Conservation (phyloP, 2,888 invertebrate genomes). For the Tortrix viridana region DNA sequence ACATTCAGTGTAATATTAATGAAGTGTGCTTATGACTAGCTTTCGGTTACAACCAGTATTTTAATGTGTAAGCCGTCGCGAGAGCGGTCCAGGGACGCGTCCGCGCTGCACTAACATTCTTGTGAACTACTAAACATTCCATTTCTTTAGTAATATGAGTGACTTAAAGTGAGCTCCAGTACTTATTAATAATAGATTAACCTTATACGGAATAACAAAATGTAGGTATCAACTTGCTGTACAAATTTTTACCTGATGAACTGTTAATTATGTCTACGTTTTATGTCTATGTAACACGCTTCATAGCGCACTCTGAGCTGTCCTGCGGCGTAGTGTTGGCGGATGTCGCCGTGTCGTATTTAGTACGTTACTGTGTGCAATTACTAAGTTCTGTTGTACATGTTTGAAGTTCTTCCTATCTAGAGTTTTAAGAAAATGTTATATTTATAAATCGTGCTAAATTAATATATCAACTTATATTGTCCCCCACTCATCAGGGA, state of each 20-base stretch:
- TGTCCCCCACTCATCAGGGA: conserved; percentile 57
- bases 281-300: conserved; percentile 36
- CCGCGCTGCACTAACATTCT: conserved; percentile 55
- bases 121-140: conserved; percentile 72
- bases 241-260: conserved; percentile 53
- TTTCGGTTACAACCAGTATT: conserved; percentile 40
- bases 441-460: conserved; percentile 75
- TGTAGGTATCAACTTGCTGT: conserved; percentile 45
- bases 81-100: conserved; percentile 41
- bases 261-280: conserved; percentile 38
- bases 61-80: conserved; percentile 24
- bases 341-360: conserved; percentile 47
- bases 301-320: conserved; percentile 49
- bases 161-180: conserved; percentile 82
- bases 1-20: conserved; percentile 48
- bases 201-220: conserved; percentile 30
- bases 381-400: conserved; percentile 74
- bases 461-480: conserved; percentile 65
- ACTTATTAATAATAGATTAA: conserved; percentile 64
- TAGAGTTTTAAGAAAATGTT: conserved; percentile 72
- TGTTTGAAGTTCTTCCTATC: conserved; percentile 77
- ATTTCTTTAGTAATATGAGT: conserved; percentile 68
- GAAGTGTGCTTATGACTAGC: conserved; percentile 22
- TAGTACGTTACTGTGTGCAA: conserved; percentile 76
- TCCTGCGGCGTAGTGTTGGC: too few species aligned